Evolutionary conservation across 2,888 invertebrate species (phyloP), one percentile per base, ranked within the genome.

Genomic region (Pollenia amentaria): DNA sequence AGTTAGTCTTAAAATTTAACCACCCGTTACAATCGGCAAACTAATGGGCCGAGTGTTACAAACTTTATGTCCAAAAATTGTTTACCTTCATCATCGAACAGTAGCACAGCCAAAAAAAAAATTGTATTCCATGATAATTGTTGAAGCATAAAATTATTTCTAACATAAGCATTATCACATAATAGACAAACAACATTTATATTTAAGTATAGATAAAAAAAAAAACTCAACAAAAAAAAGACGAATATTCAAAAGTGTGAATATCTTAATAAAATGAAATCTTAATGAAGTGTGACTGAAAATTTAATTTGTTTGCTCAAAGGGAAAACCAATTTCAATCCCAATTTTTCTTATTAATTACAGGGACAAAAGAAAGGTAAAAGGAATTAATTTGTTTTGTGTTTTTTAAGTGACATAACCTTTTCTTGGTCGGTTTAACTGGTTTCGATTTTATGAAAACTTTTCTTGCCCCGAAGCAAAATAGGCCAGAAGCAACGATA

Each of bases 81-180:
- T 44, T 44, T 11, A 40, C 38, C 62, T 62, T 16, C 3, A 16
- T 57, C 57, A 12, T 14, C 7, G 0, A 29, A 29, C 0, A 10
- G 12, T 44, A 3, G 44, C 10, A 4, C 3, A 44, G 10, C 44
- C 12, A 7, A 10, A 40, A 62, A 16, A 11, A 11, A 11, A 44
- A 38, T 42, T 6, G 9, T 38, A 62, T 16, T 10, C 16, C 40
- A 21, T 65, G 18, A 44, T 46, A 65, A 65, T 65, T 65, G 7
- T 21, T 65, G 12, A 65, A 46, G 65, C 65, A 65, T 65, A 21
- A 65, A 65, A 46, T 65, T 65, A 21, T 65, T 79, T 18, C 16
- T 48, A 9, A 65, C 67, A 44, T 16, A 42, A 42, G 42, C 16
- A 64, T 62, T 62, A 62, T 9, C 62, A 40, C n/a, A 3, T 62